Percentiles rank a stretch among this genome's conserved stretches.
Evolutionary conservation across 2,888 invertebrate genomes (phyloP).

Genomic region (Cryptophagus acutangulus): DNA sequence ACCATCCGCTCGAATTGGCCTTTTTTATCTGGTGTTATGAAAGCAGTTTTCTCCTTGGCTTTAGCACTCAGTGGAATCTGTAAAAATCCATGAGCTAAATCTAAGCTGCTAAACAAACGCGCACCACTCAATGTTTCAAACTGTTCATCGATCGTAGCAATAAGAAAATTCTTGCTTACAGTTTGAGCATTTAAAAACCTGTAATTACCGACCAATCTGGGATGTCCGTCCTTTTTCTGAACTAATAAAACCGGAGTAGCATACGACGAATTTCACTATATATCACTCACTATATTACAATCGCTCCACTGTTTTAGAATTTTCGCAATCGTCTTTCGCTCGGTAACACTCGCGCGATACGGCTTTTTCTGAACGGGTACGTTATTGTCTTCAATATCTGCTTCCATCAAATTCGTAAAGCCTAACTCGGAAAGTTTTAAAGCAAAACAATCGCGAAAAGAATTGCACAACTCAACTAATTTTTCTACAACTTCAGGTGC

Average conservation of each 20-base stretch:
- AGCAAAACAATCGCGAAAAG: conserved; percentile 15
- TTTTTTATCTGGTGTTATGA: too few species aligned
- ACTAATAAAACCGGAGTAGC: conserved; percentile 21
- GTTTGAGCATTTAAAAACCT: conserved; percentile 20
- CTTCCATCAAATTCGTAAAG: conserved; percentile 14
- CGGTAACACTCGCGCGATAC: conserved; percentile 13
- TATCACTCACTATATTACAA: conserved; percentile 17
- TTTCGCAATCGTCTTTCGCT: conserved; percentile 13
- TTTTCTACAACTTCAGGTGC: too few species aligned
- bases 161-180: conserved; percentile 14
- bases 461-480: conserved; percentile 6
- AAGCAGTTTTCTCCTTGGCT: neutral
- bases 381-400: conserved; percentile 14
- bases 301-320: conserved; percentile 18
- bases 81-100: neutral
- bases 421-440: conserved; percentile 15
- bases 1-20: neutral
- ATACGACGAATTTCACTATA: conserved; percentile 21
- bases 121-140: conserved; percentile 12
- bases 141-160: conserved; percentile 14
- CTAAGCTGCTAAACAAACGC: conserved; percentile 9
- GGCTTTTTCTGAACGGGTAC: conserved; percentile 14
- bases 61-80: neutral
- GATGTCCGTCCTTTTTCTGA: conserved; percentile 15
- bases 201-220: conserved; percentile 22